Evolutionary conservation across 1,140 invertebrate species (phyloP).

Genomic region (Acromyrmex charruanus): DNA sequence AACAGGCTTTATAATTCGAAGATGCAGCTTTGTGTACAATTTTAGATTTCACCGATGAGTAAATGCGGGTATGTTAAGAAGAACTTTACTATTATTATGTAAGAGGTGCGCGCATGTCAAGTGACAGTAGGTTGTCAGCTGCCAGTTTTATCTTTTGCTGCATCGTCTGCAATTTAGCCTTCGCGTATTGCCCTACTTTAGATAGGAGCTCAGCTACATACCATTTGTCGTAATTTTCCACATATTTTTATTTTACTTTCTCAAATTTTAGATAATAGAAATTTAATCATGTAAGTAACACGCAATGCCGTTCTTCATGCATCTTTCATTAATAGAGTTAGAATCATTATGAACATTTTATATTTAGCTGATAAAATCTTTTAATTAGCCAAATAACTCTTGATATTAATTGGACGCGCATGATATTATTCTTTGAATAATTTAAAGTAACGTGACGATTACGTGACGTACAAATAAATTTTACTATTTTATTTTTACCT

Average conservation of each 20-base stretch:
- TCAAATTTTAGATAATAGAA: slow-evolving; percentile 14
- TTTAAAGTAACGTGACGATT: neutral
- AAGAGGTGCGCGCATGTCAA: slow-evolving; percentile 46
- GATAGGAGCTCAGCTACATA: neutral
- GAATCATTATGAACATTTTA: neutral
- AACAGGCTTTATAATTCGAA: neutral
- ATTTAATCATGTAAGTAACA: neutral
- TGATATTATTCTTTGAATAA: slow-evolving; percentile 1
- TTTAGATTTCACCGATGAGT: slow-evolving; percentile 32
- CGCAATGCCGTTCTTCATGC: no score
- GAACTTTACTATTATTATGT: slow-evolving; percentile 47
- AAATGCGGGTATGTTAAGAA: slow-evolving; percentile 7
- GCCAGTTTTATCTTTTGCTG: slow-evolving; percentile 53
- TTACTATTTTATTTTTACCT: neutral
- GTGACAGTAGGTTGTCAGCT: slow-evolving; percentile 33
- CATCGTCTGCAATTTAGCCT: slow-evolving; percentile 42
- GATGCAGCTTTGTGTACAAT: slow-evolving; percentile 24
- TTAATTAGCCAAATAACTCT: slow-evolving; percentile 3
- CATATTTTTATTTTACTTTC: neutral
- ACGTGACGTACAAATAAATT: neutral
- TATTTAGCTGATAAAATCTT: neutral
- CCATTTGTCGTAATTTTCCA: slow-evolving; percentile 18
- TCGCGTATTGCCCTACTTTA: slow-evolving; percentile 49
- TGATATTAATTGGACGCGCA: neutral
- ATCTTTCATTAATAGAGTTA: neutral